These are phyloP conservation scores for Carettochelys insculpta DNA, from an alignment of 2,113 vertebrate genomes.

Conservation along the genomic window DNA sequence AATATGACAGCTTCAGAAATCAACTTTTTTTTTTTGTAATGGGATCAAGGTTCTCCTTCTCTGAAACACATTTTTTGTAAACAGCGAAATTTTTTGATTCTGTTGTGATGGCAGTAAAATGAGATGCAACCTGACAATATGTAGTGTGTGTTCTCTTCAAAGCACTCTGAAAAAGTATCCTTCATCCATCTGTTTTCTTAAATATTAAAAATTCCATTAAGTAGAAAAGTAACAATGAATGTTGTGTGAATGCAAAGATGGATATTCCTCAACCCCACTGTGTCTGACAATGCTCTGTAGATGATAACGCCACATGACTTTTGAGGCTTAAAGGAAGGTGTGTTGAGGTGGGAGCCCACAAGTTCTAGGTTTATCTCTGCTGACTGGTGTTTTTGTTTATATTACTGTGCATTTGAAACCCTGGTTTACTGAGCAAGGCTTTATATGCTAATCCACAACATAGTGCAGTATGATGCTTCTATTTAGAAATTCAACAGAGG, in stretches of 20 bases:
- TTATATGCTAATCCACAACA: neutral
- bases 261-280: neutral
- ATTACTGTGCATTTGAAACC: neutral
- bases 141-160: neutral
- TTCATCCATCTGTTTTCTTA: neutral
- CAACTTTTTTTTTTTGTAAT: neutral
- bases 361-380: neutral
- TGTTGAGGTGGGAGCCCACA: neutral
- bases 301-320: too few relatives aligned
- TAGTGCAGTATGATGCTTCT: neutral
- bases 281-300: neutral
- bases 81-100: neutral
- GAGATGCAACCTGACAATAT: neutral
- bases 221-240: neutral
- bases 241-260: neutral
- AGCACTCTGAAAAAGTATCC: neutral
- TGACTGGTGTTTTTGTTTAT: neutral
- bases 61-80: neutral
- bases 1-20: neutral
- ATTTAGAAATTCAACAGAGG: neutral
- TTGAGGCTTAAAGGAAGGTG: neutral
- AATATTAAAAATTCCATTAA: neutral
- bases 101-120: neutral
- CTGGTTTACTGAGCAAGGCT: neutral
- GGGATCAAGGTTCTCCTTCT: neutral